A percentile compares a stretch with the other conserved stretches of the same genome.
These are phyloP conservation scores for Branchinecta sandiegonensis DNA, from an alignment of 2,888 invertebrate species.

Conservation along the genomic window DNA sequence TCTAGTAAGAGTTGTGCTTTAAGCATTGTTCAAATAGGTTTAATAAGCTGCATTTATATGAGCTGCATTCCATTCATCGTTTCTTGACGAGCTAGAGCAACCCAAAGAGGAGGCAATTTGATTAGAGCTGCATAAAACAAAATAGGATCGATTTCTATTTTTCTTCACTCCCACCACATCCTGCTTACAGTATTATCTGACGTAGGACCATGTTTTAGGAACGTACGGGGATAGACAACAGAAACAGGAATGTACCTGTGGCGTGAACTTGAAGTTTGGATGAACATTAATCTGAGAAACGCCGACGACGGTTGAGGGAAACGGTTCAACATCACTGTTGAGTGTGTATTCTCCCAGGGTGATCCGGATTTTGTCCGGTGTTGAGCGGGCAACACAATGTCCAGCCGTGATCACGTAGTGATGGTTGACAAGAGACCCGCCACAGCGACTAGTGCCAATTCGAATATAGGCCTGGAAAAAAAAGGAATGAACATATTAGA, in stretches of 20 bases:
- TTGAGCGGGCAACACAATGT: conserved; percentile 80
- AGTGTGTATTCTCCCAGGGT: conserved; percentile 85
- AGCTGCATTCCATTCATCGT: too few species aligned
- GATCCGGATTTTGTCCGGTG: conserved; percentile 77
- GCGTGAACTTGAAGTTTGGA: conserved; percentile 82
- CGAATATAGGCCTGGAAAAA: conserved; percentile 58
- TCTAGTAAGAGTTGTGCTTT: too few species aligned
- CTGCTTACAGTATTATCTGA: not conserved
- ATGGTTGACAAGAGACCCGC: conserved; percentile 76
- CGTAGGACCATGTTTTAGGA: too few species aligned
- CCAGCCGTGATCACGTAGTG: conserved; percentile 87
- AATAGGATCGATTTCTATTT: too few species aligned
- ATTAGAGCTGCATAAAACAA: too few species aligned
- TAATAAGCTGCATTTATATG: too few species aligned
- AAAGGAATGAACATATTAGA: too few species aligned
- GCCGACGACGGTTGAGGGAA: conserved; percentile 81
- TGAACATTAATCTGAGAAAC: conserved; percentile 80
- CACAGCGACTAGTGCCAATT: conserved; percentile 85
- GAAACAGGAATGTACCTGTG: conserved; percentile 41
- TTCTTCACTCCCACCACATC: not conserved
- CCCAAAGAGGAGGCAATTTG: too few species aligned
- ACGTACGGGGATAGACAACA: too few species aligned
- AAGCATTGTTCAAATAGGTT: too few species aligned
- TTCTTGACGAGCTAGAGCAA: too few species aligned
- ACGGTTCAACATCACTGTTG: conserved; percentile 76